These are phyloP conservation scores for Drosophila arawakana DNA, from an alignment of 1,140 invertebrate species.

Conservation along the genomic window DNA sequence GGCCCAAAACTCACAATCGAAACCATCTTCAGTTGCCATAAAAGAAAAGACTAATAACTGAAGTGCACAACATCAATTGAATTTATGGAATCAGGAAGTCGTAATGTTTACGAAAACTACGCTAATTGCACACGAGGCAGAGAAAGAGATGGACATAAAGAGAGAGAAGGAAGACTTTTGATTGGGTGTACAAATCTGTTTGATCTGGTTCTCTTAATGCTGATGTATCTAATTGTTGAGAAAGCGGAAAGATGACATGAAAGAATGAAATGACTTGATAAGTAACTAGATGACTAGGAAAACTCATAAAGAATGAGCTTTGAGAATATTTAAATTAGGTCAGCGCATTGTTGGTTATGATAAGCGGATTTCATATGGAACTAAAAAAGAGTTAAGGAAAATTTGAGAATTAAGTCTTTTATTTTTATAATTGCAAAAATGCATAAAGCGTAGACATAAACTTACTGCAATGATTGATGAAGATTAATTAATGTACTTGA, in stretches of 20 bases:
- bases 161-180: neutral
- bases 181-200: constrained; percentile 23
- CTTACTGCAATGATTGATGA: neutral
- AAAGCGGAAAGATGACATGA: constrained; percentile 40
- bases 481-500: too few relatives aligned
- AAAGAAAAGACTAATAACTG: constrained; percentile 4
- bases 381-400: neutral
- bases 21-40: constrained; percentile 6
- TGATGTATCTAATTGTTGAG: constrained; percentile 13
- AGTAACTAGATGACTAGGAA: constrained; percentile 13
- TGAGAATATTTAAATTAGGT: constrained; percentile 17
- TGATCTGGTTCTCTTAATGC: constrained; percentile 15
- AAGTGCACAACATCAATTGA: constrained; percentile 25
- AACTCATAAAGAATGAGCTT: constrained; percentile 1
- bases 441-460: neutral
- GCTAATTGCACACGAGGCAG: constrained; percentile 31
- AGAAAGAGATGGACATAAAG: too few relatives aligned
- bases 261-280: constrained; percentile 20
- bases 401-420: neutral
- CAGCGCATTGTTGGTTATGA: constrained; percentile 9
- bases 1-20: constrained; percentile 14
- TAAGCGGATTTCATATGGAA: neutral
- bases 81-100: constrained; percentile 39
- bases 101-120: constrained; percentile 20
- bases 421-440: too few relatives aligned